Percentiles rank a stretch among this genome's conserved stretches.
Evolutionary conservation across 2,797 vertebrate species (phyloP).

Genomic region (Mus caroli): DNA sequence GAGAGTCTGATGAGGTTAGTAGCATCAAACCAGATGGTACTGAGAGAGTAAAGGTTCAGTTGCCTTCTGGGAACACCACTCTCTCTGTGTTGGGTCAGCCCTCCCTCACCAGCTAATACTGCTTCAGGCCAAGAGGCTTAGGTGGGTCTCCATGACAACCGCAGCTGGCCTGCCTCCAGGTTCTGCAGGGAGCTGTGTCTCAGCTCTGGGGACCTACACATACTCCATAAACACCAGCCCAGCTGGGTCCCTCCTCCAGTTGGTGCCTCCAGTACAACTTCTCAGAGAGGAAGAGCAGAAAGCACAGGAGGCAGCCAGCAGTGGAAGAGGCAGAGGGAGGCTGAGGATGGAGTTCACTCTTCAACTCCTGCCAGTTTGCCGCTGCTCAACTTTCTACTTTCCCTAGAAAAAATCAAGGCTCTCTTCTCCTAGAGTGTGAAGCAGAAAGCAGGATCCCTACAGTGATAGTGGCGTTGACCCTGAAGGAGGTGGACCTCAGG

Average conservation of each 20-base stretch:
- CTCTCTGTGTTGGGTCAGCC: background rate
- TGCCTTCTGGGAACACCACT: background rate
- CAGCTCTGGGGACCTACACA: constrained; percentile 5
- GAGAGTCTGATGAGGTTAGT: fast-evolving
- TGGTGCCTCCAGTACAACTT: background rate
- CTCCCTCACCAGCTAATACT: constrained; percentile 46
- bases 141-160: constrained; percentile 83
- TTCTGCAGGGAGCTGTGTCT: background rate
- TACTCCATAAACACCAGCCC: background rate
- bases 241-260: background rate
- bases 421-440: background rate
- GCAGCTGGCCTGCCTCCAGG: constrained; percentile 45
- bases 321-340: background rate
- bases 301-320: fast-evolving
- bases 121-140: constrained; percentile 75
- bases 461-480: no score
- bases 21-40: fast-evolving
- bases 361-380: fast-evolving
- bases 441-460: background rate
- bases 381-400: background rate
- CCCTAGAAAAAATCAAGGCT: background rate
- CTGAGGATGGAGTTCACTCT: background rate
- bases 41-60: background rate
- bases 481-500: constrained; percentile 29
- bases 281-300: background rate